A percentile compares a stretch with the other conserved stretches of the same genome.
Evolutionary conservation across 2,797 vertebrate genomes (phyloP).

Genomic region (Esox masquinongy): DNA sequence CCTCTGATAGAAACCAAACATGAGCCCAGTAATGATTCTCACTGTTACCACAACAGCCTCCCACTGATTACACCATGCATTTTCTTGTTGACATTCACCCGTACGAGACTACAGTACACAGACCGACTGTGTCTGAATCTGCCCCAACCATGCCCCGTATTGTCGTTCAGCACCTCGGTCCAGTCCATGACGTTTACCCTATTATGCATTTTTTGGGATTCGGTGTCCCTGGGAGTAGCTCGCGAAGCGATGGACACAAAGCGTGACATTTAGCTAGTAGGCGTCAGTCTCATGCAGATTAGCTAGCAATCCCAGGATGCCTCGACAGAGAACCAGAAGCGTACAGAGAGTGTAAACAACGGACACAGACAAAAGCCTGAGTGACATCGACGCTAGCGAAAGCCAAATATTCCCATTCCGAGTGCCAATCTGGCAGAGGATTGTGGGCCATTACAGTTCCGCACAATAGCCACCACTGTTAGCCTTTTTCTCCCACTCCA

Average conservation of each 20-base stretch:
- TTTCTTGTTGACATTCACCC: constrained; percentile 27
- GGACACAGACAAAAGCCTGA: constrained; percentile 33
- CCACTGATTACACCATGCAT: not conserved
- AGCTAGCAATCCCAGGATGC: constrained; percentile 46
- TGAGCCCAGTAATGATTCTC: not conserved
- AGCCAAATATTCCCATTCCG: constrained; percentile 31
- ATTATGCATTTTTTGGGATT: constrained; percentile 37
- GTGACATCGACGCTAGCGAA: constrained; percentile 35
- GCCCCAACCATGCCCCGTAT: constrained; percentile 24
- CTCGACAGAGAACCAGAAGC: constrained; percentile 16
- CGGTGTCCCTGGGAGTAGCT: constrained; percentile 30
- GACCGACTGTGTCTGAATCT: constrained; percentile 7
- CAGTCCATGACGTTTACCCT: constrained; percentile 32
- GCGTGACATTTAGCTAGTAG: constrained; percentile 61
- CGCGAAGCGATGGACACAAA: constrained; percentile 45
- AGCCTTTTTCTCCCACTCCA: constrained; percentile 28
- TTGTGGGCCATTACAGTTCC: constrained; percentile 18
- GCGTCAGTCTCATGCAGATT: constrained; percentile 57
- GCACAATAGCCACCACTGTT: constrained; percentile 46
- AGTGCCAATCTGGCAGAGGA: not conserved
- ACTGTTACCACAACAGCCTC: not conserved
- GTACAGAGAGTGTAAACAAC: constrained; percentile 36
- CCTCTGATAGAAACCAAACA: not conserved
- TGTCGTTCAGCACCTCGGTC: constrained; percentile 15
- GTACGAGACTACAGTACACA: constrained; percentile 32